Evolutionary conservation across 2,888 invertebrate species (phyloP).

Genomic region (Neoascia interrupta): DNA sequence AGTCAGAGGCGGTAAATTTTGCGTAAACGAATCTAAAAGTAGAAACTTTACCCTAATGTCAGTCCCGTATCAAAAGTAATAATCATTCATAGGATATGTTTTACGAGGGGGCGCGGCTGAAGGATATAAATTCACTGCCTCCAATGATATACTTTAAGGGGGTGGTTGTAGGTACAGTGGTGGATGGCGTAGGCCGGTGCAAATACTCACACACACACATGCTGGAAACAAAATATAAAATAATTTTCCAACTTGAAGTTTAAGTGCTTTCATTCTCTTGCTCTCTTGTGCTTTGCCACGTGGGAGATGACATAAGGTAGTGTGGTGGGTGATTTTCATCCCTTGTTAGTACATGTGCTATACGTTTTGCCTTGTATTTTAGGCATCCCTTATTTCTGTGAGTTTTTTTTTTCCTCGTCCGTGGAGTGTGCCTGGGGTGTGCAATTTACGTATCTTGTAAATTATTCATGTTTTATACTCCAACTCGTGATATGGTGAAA

Average conservation of each 20-base stretch:
- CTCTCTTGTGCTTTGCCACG: conserved; percentile 38
- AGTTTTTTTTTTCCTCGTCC: conserved; percentile 13
- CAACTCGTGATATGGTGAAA: too few species aligned
- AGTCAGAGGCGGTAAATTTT: conserved; percentile 31
- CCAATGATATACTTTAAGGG: background rate
- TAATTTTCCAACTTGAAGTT: conserved; percentile 60
- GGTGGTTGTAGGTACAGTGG: background rate
- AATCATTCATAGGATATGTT: conserved; percentile 25
- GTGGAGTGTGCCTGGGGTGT: conserved; percentile 27
- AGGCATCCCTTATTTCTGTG: too few species aligned
- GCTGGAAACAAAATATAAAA: conserved; percentile 43
- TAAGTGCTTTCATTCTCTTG: too few species aligned
- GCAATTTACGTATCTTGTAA: conserved; percentile 63
- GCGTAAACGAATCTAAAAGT: conserved; percentile 48
- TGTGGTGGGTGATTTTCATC: conserved; percentile 34
- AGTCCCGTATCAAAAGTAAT: conserved; percentile 53
- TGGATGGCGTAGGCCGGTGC: conserved; percentile 50
- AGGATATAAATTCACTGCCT: background rate
- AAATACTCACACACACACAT: conserved; percentile 24
- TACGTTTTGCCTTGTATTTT: background rate
- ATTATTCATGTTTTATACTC: conserved; percentile 57
- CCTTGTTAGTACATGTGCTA: conserved; percentile 10
- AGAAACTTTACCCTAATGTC: conserved; percentile 59
- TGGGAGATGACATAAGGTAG: conserved; percentile 55
- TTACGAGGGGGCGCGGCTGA: background rate